phyloP scores from a whole-genome alignment of 2,113 vertebrate genomes.

The Podocnemis expansa region DNA sequence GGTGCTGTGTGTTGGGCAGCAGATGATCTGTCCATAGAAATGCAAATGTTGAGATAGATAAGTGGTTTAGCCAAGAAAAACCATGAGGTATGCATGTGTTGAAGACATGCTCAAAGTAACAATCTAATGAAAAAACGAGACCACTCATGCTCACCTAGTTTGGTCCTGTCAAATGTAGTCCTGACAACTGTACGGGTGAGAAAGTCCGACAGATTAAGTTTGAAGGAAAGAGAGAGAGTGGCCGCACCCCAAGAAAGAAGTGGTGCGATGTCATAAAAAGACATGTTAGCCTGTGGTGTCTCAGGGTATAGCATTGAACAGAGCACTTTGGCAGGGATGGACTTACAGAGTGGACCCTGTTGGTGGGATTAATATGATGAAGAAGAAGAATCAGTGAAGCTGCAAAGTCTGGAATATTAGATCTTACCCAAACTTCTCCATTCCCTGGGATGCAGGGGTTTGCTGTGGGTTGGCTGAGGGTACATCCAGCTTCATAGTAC shows the following conservation, averaged over 20 bases:
- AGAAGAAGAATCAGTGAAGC: background rate
- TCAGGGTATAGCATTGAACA: no score
- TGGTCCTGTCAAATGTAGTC: background rate
- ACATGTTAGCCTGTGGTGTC: no score
- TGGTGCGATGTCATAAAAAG: no score
- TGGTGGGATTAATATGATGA: no score
- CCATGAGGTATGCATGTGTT: background rate
- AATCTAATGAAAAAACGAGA: background rate
- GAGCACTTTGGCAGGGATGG: no score
- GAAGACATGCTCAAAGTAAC: background rate
- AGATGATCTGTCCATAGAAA: background rate
- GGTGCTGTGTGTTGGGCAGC: background rate
- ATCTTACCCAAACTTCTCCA: background rate
- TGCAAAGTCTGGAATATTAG: background rate
- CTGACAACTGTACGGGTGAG: background rate
- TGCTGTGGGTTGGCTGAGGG: background rate
- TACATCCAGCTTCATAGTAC: no score
- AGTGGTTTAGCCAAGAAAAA: background rate
- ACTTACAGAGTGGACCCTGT: no score
- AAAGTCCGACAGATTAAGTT: background rate
- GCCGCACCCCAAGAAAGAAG: no score
- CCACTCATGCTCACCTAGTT: background rate
- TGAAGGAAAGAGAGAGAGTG: background rate
- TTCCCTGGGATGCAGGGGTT: background rate
- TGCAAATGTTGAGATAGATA: background rate